Evolutionary conservation across 2,113 vertebrate species (phyloP), one percentile per base, ranked within the genome.

Genomic region (Plecotus auritus): DNA sequence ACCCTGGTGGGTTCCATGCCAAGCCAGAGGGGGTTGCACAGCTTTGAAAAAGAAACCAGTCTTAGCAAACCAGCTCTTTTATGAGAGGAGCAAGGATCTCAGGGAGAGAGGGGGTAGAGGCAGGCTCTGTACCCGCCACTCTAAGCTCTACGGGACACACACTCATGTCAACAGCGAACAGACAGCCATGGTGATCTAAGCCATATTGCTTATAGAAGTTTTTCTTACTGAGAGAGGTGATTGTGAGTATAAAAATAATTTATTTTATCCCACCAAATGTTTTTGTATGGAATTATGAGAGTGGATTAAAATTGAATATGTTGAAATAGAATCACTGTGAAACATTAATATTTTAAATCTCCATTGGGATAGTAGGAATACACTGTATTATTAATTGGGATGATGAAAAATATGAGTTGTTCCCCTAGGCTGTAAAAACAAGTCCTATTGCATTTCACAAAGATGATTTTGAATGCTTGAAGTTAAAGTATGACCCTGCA

Each of bases 391-490:
- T 70, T 91, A 64, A 49, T 56, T 85, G 17, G n/a, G 14, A 42
- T 85, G 78, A 77, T 70, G 9, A 87, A 94, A 93, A 87, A 28
- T 66, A 35, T 3, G 0, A 49, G 9, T 2, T 37, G 56, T 78
- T 45, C 17, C 17, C 86, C 23, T 23, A 47, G 30, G 54, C 16
- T 77, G 88, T 76, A 32, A 40, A 67, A 81, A 23, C 2, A 67
- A 72, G 80, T 87, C 2, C 1, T 90, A 51, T 8, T 59, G 14
- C 90, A 47, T 66, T 64, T 83, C 40, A 94, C n/a, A 86, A 93
- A 96, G 47, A 40, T 64, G 86, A 95, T 95, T 97, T 96, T 85
- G 94, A 91, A 47, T 90, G 96, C 70, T 94, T 97, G 85, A 97
- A 97, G 94, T 2, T 9, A 96, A 98, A 88, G 0, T 89, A 88